phyloP scores from a whole-genome alignment of 2,888 invertebrate genomes.

The Linnaemya tessellans region DNA sequence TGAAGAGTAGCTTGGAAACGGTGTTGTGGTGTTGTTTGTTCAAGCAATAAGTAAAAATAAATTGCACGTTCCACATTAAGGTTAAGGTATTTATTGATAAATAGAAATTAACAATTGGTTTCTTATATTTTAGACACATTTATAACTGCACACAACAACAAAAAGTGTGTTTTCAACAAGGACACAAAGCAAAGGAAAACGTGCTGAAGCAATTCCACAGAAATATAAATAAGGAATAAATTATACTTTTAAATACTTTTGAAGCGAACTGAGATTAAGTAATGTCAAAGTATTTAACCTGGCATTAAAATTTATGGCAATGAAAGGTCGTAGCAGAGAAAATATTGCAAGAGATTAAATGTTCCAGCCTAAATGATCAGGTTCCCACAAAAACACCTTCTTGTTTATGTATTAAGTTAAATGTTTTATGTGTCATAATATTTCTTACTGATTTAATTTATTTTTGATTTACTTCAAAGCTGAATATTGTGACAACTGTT shows the following conservation, averaged over 20 bases:
- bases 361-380: not conserved
- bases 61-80: constrained; percentile 17
- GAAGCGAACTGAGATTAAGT: not conserved
- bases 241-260: not conserved
- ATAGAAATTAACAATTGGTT: constrained; percentile 55
- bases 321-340: not conserved
- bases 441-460: too few relatives aligned
- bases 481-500: too few relatives aligned
- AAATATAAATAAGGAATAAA: not conserved
- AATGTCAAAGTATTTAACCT: not conserved
- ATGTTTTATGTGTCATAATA: too few relatives aligned
- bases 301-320: not conserved
- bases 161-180: not conserved
- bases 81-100: constrained; percentile 40
- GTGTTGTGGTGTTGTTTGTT: constrained; percentile 29
- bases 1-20: not conserved
- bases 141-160: not conserved
- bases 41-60: constrained; percentile 13
- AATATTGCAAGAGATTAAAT: not conserved
- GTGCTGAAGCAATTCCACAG: not conserved
- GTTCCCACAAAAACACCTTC: not conserved
- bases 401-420: not conserved
- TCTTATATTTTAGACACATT: constrained; percentile 29
- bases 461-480: too few relatives aligned
- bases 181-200: not conserved